These are phyloP conservation scores for Stomorhina lunata DNA, from an alignment of 2,888 invertebrate species.

Conservation along the genomic window DNA sequence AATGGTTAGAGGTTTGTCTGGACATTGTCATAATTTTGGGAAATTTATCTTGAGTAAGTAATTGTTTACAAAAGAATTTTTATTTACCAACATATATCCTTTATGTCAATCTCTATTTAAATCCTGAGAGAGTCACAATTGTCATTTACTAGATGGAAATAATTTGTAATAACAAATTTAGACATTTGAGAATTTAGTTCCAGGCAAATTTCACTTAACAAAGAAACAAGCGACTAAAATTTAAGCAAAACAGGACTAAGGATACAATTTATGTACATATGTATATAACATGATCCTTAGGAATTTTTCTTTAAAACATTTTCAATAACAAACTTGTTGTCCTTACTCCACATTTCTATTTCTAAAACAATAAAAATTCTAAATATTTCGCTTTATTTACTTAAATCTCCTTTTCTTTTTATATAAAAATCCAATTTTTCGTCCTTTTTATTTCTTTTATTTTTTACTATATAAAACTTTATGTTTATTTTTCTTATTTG, in stretches of 20 bases:
- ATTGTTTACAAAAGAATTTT: slow-evolving; percentile 39
- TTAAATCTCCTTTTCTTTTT: background rate
- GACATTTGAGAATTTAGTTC: background rate
- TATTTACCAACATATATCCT: background rate
- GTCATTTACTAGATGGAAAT: background rate
- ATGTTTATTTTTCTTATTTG: slow-evolving; percentile 23
- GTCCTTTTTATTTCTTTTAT: background rate
- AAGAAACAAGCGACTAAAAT: background rate
- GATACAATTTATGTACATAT: too few relatives aligned
- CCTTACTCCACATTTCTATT: too few relatives aligned
- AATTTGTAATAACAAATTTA: background rate
- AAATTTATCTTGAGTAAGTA: slow-evolving; percentile 40
- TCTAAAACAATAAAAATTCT: too few relatives aligned
- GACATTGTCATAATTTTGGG: slow-evolving; percentile 30
- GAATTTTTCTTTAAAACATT: too few relatives aligned
- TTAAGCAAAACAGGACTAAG: too few relatives aligned
- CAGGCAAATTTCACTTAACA: background rate
- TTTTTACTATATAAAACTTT: slow-evolving; percentile 12
- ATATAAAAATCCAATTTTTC: background rate
- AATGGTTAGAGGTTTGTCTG: background rate
- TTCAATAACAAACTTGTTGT: too few relatives aligned
- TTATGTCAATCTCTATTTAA: slow-evolving; percentile 43
- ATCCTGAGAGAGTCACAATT: slow-evolving; percentile 33
- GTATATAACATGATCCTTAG: too few relatives aligned
- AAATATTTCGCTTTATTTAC: background rate